A percentile compares a stretch with the other conserved stretches of the same genome.
Conservation (phyloP, 2,888 invertebrate species). For the Meandrusa payeni region DNA sequence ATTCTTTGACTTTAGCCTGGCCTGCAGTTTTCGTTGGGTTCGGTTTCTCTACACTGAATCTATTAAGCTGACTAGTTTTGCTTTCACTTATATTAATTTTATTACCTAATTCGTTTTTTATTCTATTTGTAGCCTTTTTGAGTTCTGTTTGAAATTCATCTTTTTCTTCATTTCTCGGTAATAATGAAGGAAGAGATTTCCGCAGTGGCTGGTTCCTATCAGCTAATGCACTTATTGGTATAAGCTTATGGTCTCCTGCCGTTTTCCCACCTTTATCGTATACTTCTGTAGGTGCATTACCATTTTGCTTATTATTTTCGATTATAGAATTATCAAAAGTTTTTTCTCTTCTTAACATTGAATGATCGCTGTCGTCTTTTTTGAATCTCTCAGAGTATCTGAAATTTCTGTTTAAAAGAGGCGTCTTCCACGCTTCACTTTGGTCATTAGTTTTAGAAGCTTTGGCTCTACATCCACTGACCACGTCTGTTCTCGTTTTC, state of each 20-base stretch:
- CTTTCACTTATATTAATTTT: conserved; percentile 69
- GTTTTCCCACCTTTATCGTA: conserved; percentile 58
- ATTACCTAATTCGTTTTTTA: conserved; percentile 72
- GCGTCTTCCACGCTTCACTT: conserved; percentile 71
- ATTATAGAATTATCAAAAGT: conserved; percentile 72
- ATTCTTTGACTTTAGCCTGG: conserved; percentile 72
- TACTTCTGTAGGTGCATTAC: conserved; percentile 56
- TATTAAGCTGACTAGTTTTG: conserved; percentile 72
- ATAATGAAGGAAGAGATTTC: conserved; percentile 79
- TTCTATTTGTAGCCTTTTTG: conserved; percentile 75
- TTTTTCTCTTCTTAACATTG: conserved; percentile 69
- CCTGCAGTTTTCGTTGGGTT: conserved; percentile 67
- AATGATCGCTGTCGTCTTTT: conserved; percentile 59
- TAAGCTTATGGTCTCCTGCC: conserved; percentile 56
- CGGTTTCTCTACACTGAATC: conserved; percentile 53
- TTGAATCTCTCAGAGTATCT: conserved; percentile 74
- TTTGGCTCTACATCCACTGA: conserved; percentile 72
- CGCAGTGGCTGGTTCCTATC: conserved; percentile 64
- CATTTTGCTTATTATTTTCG: conserved; percentile 54
- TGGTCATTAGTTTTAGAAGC: conserved; percentile 66
- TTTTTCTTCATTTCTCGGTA: conserved; percentile 74
- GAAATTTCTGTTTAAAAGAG: conserved; percentile 68
- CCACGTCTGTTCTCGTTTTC: conserved; percentile 70
- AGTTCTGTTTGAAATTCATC: conserved; percentile 78
- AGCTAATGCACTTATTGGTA: conserved; percentile 54